These are phyloP conservation scores for Heloderma charlesbogerti DNA, from an alignment of 2,113 vertebrate species.

Conservation along the genomic window DNA sequence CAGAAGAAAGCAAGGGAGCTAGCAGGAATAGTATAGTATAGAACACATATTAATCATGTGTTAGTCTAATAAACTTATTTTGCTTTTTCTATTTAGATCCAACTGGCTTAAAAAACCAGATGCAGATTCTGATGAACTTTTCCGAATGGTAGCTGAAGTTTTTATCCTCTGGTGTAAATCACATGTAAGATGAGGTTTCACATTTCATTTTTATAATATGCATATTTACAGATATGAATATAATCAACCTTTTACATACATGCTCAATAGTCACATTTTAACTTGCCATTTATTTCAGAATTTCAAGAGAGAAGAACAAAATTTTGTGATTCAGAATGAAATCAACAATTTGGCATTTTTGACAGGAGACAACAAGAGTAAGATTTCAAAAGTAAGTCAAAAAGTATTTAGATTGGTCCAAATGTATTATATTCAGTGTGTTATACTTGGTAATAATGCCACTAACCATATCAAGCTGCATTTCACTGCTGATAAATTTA, in stretches of 20 bases:
- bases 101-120: conserved; percentile 97
- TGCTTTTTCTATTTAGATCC: conserved; percentile 79
- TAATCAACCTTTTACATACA: background rate
- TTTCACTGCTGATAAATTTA: conserved; percentile 13
- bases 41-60: background rate
- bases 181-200: conserved; percentile 82
- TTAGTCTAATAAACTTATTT: conserved; percentile 36
- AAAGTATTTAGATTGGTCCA: conserved; percentile 19
- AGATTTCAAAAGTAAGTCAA: conserved; percentile 96
- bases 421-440: background rate
- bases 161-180: conserved; percentile 99
- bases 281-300: conserved; percentile 80
- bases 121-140: conserved; percentile 92
- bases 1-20: background rate
- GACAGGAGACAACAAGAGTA: conserved; percentile 97
- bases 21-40: background rate
- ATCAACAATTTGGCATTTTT: conserved; percentile 99
- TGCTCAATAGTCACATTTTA: background rate
- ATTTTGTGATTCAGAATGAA: conserved; percentile 99
- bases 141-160: conserved; percentile 98
- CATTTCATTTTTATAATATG: background rate
- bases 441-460: conserved; percentile 18
- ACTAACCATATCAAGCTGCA: conserved; percentile 14
- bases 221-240: background rate
- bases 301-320: conserved; percentile 99